A percentile compares a stretch with the other conserved stretches of the same genome.
phyloP scores from a whole-genome alignment of 23 tunicate genomes.

The Halocynthia roretzi region DNA sequence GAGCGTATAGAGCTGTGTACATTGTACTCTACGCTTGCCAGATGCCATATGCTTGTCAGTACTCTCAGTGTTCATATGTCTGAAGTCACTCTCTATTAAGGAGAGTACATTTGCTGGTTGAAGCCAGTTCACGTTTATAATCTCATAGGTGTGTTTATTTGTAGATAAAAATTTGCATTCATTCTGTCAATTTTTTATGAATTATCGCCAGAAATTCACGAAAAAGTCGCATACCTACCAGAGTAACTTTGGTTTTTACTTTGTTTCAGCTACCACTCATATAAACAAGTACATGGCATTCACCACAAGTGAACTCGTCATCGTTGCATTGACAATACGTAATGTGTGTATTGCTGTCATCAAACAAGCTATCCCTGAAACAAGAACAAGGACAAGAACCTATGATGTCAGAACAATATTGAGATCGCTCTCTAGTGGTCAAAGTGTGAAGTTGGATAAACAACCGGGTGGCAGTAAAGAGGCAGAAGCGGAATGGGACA shows the following conservation, averaged over 20 bases:
- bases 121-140: no score
- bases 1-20: no score
- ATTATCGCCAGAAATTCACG: background rate
- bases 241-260: background rate
- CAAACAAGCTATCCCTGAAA: slow-evolving; percentile 43
- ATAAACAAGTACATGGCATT: slow-evolving; percentile 16
- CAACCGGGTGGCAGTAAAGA: no score
- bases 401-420: slow-evolving; percentile 26
- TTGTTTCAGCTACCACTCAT: background rate
- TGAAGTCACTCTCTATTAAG: no score
- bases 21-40: no score
- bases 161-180: no score
- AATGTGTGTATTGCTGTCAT: slow-evolving; percentile 34
- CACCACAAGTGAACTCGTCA: slow-evolving; percentile 14
- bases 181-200: background rate
- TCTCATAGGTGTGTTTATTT: no score
- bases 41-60: no score
- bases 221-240: background rate
- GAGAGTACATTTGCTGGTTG: no score
- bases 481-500: background rate
- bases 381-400: background rate
- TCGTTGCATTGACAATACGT: slow-evolving; percentile 14
- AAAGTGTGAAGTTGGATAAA: no score
- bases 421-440: no score
- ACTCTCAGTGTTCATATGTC: no score